Evolutionary conservation across 2,888 invertebrate genomes (phyloP).

Genomic region (Acleris literana): DNA sequence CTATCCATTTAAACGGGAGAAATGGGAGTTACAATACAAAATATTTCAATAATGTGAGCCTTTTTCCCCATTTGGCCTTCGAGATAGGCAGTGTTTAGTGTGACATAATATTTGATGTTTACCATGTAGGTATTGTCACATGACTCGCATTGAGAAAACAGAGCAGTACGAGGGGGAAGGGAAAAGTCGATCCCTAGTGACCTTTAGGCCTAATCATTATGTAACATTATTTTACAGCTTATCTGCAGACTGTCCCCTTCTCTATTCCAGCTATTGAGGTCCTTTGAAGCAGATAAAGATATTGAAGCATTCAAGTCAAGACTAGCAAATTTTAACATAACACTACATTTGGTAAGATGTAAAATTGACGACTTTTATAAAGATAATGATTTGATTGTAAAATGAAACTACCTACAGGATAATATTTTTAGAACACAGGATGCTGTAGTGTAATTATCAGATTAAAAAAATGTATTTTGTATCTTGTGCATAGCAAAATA

Average conservation of each 20-base stretch:
- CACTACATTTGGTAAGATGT: constrained; percentile 83
- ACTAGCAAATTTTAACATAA: constrained; percentile 72
- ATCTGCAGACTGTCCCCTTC: constrained; percentile 86
- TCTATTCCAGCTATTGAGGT: constrained; percentile 80
- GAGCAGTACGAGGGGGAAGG: too few relatives aligned
- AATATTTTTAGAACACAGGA: constrained; percentile 17
- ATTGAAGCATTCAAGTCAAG: constrained; percentile 65
- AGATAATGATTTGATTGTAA: constrained; percentile 77
- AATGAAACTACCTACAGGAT: constrained; percentile 4
- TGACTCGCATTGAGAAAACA: too few relatives aligned
- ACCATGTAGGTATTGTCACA: too few relatives aligned
- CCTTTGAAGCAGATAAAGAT: constrained; percentile 70
- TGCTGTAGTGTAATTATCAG: constrained; percentile 13
- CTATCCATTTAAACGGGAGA: too few relatives aligned
- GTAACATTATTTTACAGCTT: constrained; percentile 74
- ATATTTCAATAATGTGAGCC: too few relatives aligned
- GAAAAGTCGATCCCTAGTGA: too few relatives aligned
- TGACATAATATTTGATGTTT: too few relatives aligned
- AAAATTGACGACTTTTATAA: constrained; percentile 85
- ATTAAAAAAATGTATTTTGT: neutral
- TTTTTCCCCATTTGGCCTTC: too few relatives aligned
- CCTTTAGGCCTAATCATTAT: too few relatives aligned
- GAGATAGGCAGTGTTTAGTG: too few relatives aligned
- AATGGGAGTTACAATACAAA: too few relatives aligned
- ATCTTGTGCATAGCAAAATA: neutral